Evolutionary conservation across 2,888 invertebrate species (phyloP).

Genomic region (Lochmaea crataegi): DNA sequence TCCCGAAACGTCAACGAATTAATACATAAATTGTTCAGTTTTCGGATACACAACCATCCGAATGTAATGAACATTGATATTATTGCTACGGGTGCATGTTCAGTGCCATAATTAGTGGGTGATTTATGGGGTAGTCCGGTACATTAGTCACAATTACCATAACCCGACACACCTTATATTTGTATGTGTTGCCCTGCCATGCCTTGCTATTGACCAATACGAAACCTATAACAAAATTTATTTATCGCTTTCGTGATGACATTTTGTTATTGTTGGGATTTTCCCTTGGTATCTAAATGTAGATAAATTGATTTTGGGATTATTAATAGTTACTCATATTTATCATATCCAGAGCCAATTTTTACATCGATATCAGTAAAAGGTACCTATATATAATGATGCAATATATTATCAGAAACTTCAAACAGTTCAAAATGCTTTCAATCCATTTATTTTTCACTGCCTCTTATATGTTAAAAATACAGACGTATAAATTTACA

Average conservation of each 20-base stretch:
- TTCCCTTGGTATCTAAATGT: conserved; percentile 13
- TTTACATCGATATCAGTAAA: no score
- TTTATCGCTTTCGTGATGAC: conserved; percentile 40
- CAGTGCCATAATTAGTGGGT: conserved; percentile 62
- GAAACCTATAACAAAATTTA: conserved; percentile 40
- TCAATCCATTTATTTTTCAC: no score
- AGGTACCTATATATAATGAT: no score
- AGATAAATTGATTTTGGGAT: not conserved
- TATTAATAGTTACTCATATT: not conserved
- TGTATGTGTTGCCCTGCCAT: conserved; percentile 53
- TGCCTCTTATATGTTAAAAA: no score
- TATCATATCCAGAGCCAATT: not conserved
- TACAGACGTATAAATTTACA: no score
- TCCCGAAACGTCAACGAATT: conserved; percentile 25
- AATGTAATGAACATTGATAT: conserved; percentile 63
- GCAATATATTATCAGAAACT: no score
- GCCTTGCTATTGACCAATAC: conserved; percentile 41
- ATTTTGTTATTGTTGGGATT: conserved; percentile 19
- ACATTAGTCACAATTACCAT: conserved; percentile 66
- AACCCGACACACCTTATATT: conserved; percentile 62
- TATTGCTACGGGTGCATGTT: conserved; percentile 62
- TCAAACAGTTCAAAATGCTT: no score
- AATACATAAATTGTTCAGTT: conserved; percentile 24
- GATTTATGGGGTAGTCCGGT: conserved; percentile 62
- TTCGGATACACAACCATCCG: conserved; percentile 32